phyloP scores from a whole-genome alignment of 1,140 invertebrate species.

The Drosophila carrolli region DNA sequence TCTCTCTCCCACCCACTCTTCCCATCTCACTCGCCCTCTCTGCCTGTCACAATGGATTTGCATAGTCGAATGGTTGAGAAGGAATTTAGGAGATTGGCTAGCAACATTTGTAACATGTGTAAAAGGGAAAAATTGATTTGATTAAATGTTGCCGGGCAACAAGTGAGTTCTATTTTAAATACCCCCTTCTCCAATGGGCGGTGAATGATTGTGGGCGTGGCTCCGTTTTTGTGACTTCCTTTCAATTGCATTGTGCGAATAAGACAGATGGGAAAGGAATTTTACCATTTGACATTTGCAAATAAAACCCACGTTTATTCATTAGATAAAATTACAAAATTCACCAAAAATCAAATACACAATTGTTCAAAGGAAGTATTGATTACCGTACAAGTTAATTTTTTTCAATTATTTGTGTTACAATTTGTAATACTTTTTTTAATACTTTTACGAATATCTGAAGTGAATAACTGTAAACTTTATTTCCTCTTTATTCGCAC shows the following conservation, averaged over 20 bases:
- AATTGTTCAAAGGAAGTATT: neutral
- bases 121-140: constrained; percentile 65
- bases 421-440: too few relatives aligned
- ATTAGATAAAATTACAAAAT: neutral
- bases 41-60: constrained; percentile 72
- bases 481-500: too few relatives aligned
- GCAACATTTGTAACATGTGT: constrained; percentile 58
- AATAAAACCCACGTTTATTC: neutral
- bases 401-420: too few relatives aligned
- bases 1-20: neutral
- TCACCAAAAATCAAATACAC: neutral
- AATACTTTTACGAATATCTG: too few relatives aligned
- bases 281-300: neutral
- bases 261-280: neutral
- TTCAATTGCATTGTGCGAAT: constrained; percentile 38
- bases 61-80: constrained; percentile 33
- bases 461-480: too few relatives aligned
- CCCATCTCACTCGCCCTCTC: neutral
- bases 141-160: constrained; percentile 68
- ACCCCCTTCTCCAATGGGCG: neutral
- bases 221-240: constrained; percentile 4
- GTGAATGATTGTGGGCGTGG: constrained; percentile 22
- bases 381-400: too few relatives aligned
- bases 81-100: constrained; percentile 30
- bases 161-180: constrained; percentile 38